Percentiles rank a stretch among this genome's conserved stretches.
phyloP scores from a whole-genome alignment of 2,888 invertebrate genomes.

The Anoncus sp. region DNA sequence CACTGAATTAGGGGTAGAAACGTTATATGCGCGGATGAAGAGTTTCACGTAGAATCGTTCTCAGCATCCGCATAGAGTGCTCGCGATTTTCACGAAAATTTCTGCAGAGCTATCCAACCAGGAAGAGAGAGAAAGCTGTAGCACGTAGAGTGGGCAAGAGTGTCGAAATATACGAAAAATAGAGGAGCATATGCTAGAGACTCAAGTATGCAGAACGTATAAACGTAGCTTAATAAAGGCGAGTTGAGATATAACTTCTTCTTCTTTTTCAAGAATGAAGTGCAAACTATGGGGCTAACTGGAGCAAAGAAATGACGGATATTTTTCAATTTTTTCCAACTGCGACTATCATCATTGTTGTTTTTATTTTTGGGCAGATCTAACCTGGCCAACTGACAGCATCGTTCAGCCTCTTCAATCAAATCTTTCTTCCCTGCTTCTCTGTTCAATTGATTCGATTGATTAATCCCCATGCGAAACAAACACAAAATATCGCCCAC shows the following conservation, averaged over 20 bases:
- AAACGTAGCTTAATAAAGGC: constrained; percentile 23
- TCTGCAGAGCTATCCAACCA: constrained; percentile 15
- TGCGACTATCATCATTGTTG: no score
- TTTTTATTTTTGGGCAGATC: no score
- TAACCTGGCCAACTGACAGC: no score
- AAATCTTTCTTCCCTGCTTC: no score
- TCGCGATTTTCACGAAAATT: constrained; percentile 30
- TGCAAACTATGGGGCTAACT: not conserved
- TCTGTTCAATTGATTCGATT: no score
- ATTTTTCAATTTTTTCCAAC: not conserved
- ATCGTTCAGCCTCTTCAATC: no score
- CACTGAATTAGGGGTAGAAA: constrained; percentile 33
- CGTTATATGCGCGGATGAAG: constrained; percentile 13
- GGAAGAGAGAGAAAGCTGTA: not conserved
- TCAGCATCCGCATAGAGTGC: not conserved
- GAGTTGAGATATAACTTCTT: constrained; percentile 7
- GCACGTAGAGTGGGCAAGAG: not conserved
- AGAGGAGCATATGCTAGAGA: not conserved
- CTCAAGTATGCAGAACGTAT: not conserved
- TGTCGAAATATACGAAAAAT: constrained; percentile 1
- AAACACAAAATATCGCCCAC: no score
- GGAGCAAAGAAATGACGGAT: not conserved
- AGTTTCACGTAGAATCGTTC: constrained; percentile 11
- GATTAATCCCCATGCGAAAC: no score
- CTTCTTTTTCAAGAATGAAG: no score